A percentile compares a stretch with the other conserved stretches of the same genome.
Conservation (phyloP, 2,888 invertebrate species). For the Chrysomela aeneicollis region DNA sequence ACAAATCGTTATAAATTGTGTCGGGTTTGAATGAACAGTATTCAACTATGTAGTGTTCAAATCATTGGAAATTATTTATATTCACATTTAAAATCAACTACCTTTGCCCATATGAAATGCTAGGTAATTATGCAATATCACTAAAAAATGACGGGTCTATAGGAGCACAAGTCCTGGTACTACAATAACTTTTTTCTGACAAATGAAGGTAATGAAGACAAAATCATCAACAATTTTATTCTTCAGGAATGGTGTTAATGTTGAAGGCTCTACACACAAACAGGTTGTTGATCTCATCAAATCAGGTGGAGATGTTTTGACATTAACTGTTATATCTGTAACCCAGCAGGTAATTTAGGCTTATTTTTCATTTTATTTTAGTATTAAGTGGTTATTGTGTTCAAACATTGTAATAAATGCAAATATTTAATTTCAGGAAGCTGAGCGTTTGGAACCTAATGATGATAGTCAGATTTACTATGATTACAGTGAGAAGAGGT, state of each 20-base stretch:
- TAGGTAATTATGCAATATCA: too few relatives aligned
- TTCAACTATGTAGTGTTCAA: too few relatives aligned
- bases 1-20: too few relatives aligned
- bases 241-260: slow-evolving; percentile 95
- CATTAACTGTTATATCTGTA: slow-evolving; percentile 95
- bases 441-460: slow-evolving; percentile 82
- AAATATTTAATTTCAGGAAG: slow-evolving; percentile 68
- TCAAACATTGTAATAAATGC: neutral
- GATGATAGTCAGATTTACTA: slow-evolving; percentile 84
- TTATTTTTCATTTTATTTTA: neutral
- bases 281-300: slow-evolving; percentile 99
- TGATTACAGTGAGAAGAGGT: slow-evolving; percentile 95
- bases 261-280: slow-evolving; percentile 99
- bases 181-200: too few relatives aligned
- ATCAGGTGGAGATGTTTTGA: slow-evolving; percentile 96
- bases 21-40: too few relatives aligned
- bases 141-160: too few relatives aligned
- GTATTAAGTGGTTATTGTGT: neutral
- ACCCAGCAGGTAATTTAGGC: slow-evolving; percentile 77
- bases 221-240: slow-evolving; percentile 35
- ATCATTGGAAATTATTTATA: neutral
- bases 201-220: too few relatives aligned
- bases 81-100: neutral
- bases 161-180: too few relatives aligned
- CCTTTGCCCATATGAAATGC: neutral